Percentiles rank a stretch among this genome's conserved stretches.
These are phyloP conservation scores for Mamestra configurata DNA, from an alignment of 1,140 invertebrate species.

Conservation along the genomic window DNA sequence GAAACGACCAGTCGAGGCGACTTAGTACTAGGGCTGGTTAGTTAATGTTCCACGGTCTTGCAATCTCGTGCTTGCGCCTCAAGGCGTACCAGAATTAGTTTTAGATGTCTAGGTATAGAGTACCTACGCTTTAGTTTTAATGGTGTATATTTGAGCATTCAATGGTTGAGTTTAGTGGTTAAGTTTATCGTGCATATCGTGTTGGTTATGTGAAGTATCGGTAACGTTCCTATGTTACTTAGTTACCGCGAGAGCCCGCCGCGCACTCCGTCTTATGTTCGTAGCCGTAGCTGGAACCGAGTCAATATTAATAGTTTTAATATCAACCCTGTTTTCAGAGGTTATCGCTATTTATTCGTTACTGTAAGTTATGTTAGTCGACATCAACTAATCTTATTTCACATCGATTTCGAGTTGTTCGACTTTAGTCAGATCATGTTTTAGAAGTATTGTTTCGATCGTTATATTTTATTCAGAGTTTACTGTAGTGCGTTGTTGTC, in stretches of 20 bases:
- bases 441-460: conserved; percentile 55
- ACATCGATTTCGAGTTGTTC: conserved; percentile 61
- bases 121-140: conserved; percentile 54
- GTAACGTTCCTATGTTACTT: conserved; percentile 75
- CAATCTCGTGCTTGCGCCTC: conserved; percentile 68
- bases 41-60: conserved; percentile 68
- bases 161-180: conserved; percentile 73
- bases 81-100: conserved; percentile 62
- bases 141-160: conserved; percentile 58
- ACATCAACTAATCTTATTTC: conserved; percentile 68
- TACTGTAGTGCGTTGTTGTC: conserved; percentile 56
- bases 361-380: conserved; percentile 71
- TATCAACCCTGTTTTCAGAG: conserved; percentile 65
- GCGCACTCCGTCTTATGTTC: conserved; percentile 81
- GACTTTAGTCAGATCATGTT: conserved; percentile 53
- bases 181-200: conserved; percentile 84
- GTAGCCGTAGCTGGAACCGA: conserved; percentile 69
- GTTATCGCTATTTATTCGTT: conserved; percentile 81
- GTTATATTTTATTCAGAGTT: conserved; percentile 61
- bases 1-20: conserved; percentile 56
- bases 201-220: conserved; percentile 79
- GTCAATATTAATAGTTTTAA: conserved; percentile 69
- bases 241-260: conserved; percentile 65
- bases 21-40: conserved; percentile 61
- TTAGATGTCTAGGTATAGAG: conserved; percentile 53